These are phyloP conservation scores for Butastur rufipennis DNA, from an alignment of 2,113 vertebrate species.

Conservation along the genomic window DNA sequence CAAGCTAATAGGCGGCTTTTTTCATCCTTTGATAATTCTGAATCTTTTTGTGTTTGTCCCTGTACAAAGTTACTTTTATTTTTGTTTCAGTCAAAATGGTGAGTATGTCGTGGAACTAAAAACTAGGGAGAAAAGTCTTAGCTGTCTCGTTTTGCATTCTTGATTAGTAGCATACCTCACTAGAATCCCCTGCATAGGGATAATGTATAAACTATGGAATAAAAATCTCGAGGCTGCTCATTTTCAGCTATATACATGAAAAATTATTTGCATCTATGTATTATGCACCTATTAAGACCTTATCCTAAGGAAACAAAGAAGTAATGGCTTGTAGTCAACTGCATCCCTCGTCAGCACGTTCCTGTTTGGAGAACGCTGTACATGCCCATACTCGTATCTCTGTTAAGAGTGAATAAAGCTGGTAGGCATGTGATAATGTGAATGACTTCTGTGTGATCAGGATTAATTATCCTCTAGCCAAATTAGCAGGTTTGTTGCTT, in stretches of 20 bases:
- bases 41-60: neutral
- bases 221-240: slow-evolving; percentile 31
- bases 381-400: slow-evolving; percentile 3
- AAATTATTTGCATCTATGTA: neutral
- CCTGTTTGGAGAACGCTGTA: neutral
- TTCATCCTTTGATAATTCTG: neutral
- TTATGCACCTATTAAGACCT: neutral
- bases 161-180: neutral
- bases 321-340: neutral
- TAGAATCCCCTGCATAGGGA: neutral
- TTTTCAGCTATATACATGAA: neutral
- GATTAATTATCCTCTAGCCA: slow-evolving; percentile 21
- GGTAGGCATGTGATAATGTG: slow-evolving; percentile 37
- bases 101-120: neutral
- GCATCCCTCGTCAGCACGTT: neutral
- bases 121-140: neutral
- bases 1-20: neutral
- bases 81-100: neutral
- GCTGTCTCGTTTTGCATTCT: neutral
- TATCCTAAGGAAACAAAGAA: slow-evolving; percentile 38
- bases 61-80: neutral
- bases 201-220: neutral
- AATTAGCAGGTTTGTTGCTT: slow-evolving; percentile 18
- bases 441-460: slow-evolving; percentile 39
- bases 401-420: slow-evolving; percentile 15